These are phyloP conservation scores for Uria lomvia DNA, from an alignment of 2,113 vertebrate species.

Conservation along the genomic window DNA sequence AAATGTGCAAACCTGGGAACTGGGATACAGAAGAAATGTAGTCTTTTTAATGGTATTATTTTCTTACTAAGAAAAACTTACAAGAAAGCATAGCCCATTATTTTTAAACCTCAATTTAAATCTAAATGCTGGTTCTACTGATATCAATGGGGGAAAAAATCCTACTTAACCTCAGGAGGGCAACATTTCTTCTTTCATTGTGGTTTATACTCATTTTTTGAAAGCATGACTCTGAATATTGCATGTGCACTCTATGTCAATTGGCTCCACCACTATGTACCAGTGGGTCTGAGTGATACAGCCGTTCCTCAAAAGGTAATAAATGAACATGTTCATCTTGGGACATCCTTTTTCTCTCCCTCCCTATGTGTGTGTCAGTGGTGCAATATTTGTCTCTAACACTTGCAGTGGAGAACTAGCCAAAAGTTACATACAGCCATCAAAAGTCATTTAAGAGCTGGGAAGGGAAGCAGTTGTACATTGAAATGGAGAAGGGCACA, in stretches of 20 bases:
- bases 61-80: background rate
- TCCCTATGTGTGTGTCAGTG: background rate
- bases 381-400: background rate
- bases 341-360: background rate
- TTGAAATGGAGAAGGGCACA: background rate
- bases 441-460: background rate
- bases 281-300: background rate
- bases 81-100: background rate
- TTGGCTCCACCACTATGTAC: background rate
- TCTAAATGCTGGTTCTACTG: background rate
- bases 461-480: background rate
- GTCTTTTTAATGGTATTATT: background rate
- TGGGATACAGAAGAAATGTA: background rate
- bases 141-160: background rate
- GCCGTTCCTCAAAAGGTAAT: background rate
- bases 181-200: background rate
- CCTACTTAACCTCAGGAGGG: background rate
- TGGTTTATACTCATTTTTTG: background rate
- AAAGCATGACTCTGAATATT: background rate
- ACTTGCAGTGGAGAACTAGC: background rate
- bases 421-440: background rate
- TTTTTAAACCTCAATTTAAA: background rate
- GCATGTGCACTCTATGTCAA: background rate
- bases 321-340: background rate
- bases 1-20: background rate